These are phyloP conservation scores for Perithous albicinctus DNA, from an alignment of 2,888 invertebrate species.

Conservation along the genomic window DNA sequence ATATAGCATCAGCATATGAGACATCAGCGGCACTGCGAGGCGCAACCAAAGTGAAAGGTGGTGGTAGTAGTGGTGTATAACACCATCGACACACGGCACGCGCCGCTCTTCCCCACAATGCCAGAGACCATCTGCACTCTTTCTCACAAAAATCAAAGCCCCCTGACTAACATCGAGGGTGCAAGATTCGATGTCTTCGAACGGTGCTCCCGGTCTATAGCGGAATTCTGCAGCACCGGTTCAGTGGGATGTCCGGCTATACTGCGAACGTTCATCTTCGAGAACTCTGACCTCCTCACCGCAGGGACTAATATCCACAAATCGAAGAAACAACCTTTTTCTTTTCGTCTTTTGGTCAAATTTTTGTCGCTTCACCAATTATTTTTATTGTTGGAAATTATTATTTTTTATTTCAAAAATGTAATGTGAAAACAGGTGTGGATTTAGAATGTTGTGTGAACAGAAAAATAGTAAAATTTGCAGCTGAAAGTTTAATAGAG, in stretches of 20 bases:
- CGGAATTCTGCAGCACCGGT: slow-evolving; percentile 16
- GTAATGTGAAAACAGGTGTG: no score
- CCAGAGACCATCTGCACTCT: slow-evolving; percentile 78
- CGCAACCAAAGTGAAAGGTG: slow-evolving; percentile 31
- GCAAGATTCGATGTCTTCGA: slow-evolving; percentile 67
- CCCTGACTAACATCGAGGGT: slow-evolving; percentile 65
- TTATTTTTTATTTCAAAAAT: background rate
- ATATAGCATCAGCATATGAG: slow-evolving; percentile 12
- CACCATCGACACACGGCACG: slow-evolving; percentile 80
- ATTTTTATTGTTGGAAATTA: background rate
- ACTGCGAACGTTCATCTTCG: slow-evolving; percentile 40
- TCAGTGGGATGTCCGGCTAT: slow-evolving; percentile 16
- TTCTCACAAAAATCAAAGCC: slow-evolving; percentile 79
- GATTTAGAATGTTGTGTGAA: no score
- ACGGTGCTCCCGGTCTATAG: slow-evolving; percentile 14
- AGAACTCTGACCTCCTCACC: slow-evolving; percentile 36
- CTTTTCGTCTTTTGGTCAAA: no score
- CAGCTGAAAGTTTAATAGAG: no score
- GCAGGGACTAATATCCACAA: background rate
- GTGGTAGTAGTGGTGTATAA: slow-evolving; percentile 47
- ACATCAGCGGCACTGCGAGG: slow-evolving; percentile 54
- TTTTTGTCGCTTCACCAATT: no score
- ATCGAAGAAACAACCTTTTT: no score
- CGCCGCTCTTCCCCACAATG: slow-evolving; percentile 77
- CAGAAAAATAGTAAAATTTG: no score